Base-by-base conservation (phyloP, 2,797 vertebrate species). In the Helicolenus hilgendorfi region DNA sequence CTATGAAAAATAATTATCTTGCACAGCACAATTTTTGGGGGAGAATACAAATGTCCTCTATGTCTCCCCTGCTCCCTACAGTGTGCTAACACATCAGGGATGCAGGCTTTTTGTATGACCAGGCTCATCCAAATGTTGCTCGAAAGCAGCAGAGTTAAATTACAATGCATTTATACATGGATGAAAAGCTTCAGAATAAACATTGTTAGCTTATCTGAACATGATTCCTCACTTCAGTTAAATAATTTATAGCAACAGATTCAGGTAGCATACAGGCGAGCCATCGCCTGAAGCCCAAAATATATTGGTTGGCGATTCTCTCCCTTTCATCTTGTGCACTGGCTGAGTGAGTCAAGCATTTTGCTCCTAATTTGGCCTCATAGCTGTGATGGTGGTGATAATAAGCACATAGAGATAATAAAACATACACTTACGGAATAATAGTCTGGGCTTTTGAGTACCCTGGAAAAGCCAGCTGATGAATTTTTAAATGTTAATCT, bases 401-500 rank as follows among this genome's bases (percentile, higher is more conserved):
- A 94, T 92, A 90, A 90, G 86, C 62, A 72, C 86, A 89, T 70
- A 88, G 91, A 89, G 89, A 95, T 94, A 92, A 96, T 96, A 94
- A 96, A 96, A 90, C 74, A 93, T 72, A 87, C 89, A 89, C 86
- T 89, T 92, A 92, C 83, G 84, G 86, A 91, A 90, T 87, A 93
- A 93, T 94, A 63, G 82, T 79, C 67, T 4, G 79, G 87, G 90
- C 87, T 91, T 95, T 85, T 92, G 91, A 95, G 91, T 82, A 89
- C 85, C 86, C 87, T 83, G 90, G 90, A 95, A 96, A 96, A 94
- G 85, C 85, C 91, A 86, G 86, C 92, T 96, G 96, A 96, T 96
- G 92, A 95, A 96, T 97, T 94, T 96, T 96, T 95, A 96, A 97
- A 96, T 93, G 87, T 94, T 96, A 95, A 96, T 97, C 96, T 97